phyloP scores from a whole-genome alignment of 2,888 invertebrate genomes.

The Brachyopa scutellaris region DNA sequence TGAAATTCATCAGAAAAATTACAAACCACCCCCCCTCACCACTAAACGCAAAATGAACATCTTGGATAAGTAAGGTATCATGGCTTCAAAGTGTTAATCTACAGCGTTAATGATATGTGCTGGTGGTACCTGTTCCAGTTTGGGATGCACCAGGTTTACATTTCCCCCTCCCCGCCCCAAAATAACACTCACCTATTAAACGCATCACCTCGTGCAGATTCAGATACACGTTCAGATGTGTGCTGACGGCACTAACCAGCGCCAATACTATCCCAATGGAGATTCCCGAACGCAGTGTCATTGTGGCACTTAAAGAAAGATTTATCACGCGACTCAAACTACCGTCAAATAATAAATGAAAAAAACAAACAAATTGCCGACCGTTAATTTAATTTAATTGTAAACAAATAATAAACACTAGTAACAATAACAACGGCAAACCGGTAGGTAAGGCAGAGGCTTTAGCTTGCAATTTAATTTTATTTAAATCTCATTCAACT shows the following conservation, averaged over 20 bases:
- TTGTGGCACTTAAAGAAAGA: slow-evolving; percentile 54
- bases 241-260: slow-evolving; percentile 76
- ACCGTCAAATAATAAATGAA: slow-evolving; percentile 42
- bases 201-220: slow-evolving; percentile 80
- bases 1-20: slow-evolving; percentile 36
- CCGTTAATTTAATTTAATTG: slow-evolving; percentile 71
- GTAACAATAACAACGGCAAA: slow-evolving; percentile 7
- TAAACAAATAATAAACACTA: slow-evolving; percentile 62
- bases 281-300: slow-evolving; percentile 74
- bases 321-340: slow-evolving; percentile 60
- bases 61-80: no score
- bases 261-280: slow-evolving; percentile 79
- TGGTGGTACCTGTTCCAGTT: not conserved
- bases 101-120: not conserved
- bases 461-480: slow-evolving; percentile 29
- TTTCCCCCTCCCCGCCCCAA: no score
- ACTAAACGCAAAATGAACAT: no score
- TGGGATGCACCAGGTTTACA: not conserved
- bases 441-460: slow-evolving; percentile 4
- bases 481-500: slow-evolving; percentile 25
- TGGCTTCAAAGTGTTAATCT: no score
- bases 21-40: not conserved
- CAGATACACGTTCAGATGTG: slow-evolving; percentile 79
- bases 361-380: slow-evolving; percentile 31
- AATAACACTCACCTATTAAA: slow-evolving; percentile 80